These are phyloP conservation scores for Gymnoscelis rufifasciata DNA, from an alignment of 2,888 invertebrate genomes.

Conservation along the genomic window DNA sequence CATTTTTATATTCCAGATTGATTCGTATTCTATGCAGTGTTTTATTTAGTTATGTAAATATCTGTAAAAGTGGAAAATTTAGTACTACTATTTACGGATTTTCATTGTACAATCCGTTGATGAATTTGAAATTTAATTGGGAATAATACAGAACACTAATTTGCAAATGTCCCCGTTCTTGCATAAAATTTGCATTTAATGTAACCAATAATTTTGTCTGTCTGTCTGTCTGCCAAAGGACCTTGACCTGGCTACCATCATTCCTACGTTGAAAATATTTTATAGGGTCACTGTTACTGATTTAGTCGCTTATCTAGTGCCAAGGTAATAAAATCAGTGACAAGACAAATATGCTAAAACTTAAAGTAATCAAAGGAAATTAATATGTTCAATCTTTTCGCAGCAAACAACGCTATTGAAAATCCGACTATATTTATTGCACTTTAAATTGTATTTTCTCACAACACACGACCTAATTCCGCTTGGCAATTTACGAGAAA, in stretches of 20 bases:
- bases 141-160: conserved; percentile 1
- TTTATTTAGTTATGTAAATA: too few relatives aligned
- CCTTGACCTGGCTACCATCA: conserved; percentile 21
- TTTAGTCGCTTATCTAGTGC: conserved; percentile 11
- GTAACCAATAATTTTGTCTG: conserved; percentile 5
- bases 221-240: conserved; percentile 21
- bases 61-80: too few relatives aligned
- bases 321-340: conserved; percentile 1
- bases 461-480: conserved; percentile 39
- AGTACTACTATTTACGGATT: too few relatives aligned
- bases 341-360: too few relatives aligned
- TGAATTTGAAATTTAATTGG: too few relatives aligned
- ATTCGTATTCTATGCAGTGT: too few relatives aligned
- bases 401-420: too few relatives aligned
- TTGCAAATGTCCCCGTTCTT: not conserved
- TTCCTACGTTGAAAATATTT: not conserved
- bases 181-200: conserved; percentile 8
- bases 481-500: conserved; percentile 32
- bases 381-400: too few relatives aligned
- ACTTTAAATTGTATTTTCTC: conserved; percentile 24
- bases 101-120: too few relatives aligned
- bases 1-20: too few relatives aligned
- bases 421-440: conserved; percentile 21
- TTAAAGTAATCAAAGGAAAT: too few relatives aligned
- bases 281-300: conserved; percentile 15